These are phyloP conservation scores for Chelon auratus DNA, from an alignment of 2,797 vertebrate species.

Conservation along the genomic window DNA sequence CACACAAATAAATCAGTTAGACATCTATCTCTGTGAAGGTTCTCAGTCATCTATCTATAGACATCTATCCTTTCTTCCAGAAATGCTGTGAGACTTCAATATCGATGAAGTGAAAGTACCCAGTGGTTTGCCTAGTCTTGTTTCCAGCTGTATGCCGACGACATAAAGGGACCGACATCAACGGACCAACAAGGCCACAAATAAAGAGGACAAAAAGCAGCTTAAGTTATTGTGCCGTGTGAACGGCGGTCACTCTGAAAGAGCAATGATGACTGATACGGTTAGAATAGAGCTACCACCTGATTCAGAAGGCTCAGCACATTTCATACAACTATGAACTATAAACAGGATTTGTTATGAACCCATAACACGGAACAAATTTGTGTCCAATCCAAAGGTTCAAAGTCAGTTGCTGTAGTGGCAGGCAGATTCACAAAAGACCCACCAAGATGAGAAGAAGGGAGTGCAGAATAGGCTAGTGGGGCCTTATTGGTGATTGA, in stretches of 20 bases:
- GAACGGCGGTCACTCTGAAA: background rate
- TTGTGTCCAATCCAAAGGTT: too few species aligned
- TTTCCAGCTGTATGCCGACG: conserved; percentile 4
- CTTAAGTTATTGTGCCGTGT: background rate
- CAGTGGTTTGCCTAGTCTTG: background rate
- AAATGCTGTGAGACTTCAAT: conserved; percentile 4
- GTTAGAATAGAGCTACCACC: conserved; percentile 16
- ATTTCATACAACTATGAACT: conserved; percentile 8
- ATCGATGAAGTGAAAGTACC: background rate
- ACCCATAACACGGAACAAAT: background rate
- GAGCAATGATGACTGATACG: conserved; percentile 16
- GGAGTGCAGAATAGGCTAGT: conserved; percentile 9
- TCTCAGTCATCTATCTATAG: too few species aligned
- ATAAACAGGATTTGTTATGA: background rate
- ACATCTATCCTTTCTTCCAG: background rate
- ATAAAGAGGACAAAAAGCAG: background rate
- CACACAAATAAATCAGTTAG: too few species aligned
- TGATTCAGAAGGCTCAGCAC: conserved; percentile 27
- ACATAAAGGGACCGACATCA: background rate
- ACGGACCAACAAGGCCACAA: conserved; percentile 2
- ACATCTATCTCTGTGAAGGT: too few species aligned
- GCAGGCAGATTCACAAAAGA: conserved; percentile 6
- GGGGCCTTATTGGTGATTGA: background rate
- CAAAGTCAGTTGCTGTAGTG: background rate
- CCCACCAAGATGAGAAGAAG: background rate